These are phyloP conservation scores for Epinotia nisella DNA, from an alignment of 2,888 invertebrate species.

Conservation along the genomic window DNA sequence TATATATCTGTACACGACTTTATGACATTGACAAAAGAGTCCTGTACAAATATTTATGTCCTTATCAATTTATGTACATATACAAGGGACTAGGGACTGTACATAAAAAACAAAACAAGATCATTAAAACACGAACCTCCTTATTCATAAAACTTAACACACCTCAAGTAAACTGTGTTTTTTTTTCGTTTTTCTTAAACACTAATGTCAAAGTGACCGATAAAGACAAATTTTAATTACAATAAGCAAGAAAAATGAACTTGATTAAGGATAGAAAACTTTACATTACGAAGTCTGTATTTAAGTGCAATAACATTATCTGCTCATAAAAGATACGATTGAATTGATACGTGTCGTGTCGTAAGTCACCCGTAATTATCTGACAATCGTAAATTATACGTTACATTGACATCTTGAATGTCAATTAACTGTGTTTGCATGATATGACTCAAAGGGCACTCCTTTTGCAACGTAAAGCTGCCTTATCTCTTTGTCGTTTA, in stretches of 20 bases:
- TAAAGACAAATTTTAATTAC: too few species aligned
- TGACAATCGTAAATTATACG: conserved; percentile 24
- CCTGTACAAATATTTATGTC: too few species aligned
- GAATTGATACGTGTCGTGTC: conserved; percentile 1
- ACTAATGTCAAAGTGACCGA: too few species aligned
- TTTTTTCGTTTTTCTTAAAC: too few species aligned
- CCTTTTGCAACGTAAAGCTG: conserved; percentile 6
- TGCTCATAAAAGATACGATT: conserved; percentile 9
- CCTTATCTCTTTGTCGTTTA: not conserved
- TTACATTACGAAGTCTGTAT: conserved; percentile 1
- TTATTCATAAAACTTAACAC: too few species aligned
- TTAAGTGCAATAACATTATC: conserved; percentile 1
- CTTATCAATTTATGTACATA: too few species aligned
- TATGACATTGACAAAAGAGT: too few species aligned
- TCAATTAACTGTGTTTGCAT: conserved; percentile 32
- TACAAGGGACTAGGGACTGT: too few species aligned
- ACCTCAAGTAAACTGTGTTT: too few species aligned
- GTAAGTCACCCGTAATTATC: conserved; percentile 22
- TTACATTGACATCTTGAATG: conserved; percentile 26
- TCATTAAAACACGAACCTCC: not conserved
- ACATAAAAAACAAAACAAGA: not conserved
- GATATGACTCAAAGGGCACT: conserved; percentile 17
- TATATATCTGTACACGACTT: too few species aligned
- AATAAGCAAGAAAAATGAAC: too few species aligned
- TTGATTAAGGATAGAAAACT: too few species aligned